Evolutionary conservation across 2,113 vertebrate genomes (phyloP).

Genomic region (Pachyramphus minor): DNA sequence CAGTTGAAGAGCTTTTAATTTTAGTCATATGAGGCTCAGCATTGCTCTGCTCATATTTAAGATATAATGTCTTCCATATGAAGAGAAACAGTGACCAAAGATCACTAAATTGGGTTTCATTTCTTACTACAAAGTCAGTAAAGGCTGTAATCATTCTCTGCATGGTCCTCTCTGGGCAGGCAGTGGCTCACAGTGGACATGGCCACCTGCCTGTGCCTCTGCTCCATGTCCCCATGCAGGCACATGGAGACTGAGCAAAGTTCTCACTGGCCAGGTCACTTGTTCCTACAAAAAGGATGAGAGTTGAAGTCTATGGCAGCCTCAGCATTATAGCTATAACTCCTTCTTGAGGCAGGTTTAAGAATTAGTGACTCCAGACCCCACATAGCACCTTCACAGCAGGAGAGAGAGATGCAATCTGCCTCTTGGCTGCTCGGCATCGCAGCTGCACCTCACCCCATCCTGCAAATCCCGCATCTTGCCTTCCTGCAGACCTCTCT

Average conservation of each 20-base stretch:
- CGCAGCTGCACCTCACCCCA: not conserved
- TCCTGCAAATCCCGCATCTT: not conserved
- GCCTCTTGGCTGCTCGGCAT: not conserved
- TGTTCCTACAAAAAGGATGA: not conserved
- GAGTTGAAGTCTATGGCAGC: not conserved
- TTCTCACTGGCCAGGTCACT: not conserved
- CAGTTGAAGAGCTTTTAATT: not conserved
- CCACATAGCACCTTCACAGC: not conserved
- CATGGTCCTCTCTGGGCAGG: not conserved
- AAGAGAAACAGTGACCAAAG: not conserved
- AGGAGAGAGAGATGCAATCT: not conserved
- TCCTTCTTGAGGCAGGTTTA: not conserved
- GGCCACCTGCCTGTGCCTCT: not conserved
- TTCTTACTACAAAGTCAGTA: not conserved
- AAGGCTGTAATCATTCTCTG: not conserved
- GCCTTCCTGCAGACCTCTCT: not conserved
- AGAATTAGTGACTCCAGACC: not conserved
- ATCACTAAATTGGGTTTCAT: not conserved
- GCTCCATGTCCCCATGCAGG: accelerated
- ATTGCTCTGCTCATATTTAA: not conserved
- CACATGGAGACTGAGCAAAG: not conserved
- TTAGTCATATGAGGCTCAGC: not conserved
- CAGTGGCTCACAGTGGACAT: not conserved
- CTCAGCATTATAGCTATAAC: not conserved
- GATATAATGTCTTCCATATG: not conserved